Conservation (phyloP, 2,797 vertebrate species). For the Enteromius treurensis region DNA sequence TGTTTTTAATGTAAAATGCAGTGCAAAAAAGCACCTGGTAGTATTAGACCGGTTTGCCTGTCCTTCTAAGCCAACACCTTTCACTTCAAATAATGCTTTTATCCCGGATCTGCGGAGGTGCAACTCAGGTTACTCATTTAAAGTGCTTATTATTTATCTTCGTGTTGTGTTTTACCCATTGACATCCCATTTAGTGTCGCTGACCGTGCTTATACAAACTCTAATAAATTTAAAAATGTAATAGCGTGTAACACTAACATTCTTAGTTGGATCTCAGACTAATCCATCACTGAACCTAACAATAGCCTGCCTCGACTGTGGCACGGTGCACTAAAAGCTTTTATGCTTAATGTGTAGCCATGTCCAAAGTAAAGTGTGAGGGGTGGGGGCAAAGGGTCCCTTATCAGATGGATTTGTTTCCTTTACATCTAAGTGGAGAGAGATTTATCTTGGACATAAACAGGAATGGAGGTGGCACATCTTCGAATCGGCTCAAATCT, state of each 20-base stretch:
- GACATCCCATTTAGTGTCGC: constrained; percentile 86
- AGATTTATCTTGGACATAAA: constrained; percentile 76
- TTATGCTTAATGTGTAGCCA: constrained; percentile 77
- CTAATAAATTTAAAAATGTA: constrained; percentile 88
- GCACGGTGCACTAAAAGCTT: constrained; percentile 83
- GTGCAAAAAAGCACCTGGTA: constrained; percentile 28
- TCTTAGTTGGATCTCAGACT: constrained; percentile 72
- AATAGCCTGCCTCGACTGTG: constrained; percentile 80
- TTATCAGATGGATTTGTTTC: constrained; percentile 83
- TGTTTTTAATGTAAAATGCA: constrained; percentile 17
- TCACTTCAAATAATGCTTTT: constrained; percentile 44
- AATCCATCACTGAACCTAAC: constrained; percentile 85
- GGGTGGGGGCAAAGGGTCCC: constrained; percentile 58
- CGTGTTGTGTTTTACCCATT: constrained; percentile 84
- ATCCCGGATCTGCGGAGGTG: constrained; percentile 44
- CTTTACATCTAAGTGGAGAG: constrained; percentile 72
- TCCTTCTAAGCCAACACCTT: constrained; percentile 42
- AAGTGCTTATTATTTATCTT: constrained; percentile 88
- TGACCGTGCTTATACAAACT: constrained; percentile 85
- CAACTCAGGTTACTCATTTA: constrained; percentile 84
- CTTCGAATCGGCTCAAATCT: constrained; percentile 60
- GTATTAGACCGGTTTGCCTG: constrained; percentile 17
- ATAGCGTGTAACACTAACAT: constrained; percentile 87
- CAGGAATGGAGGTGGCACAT: constrained; percentile 53
- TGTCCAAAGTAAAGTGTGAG: constrained; percentile 65